These are phyloP conservation scores for Esperia sulphurella DNA, from an alignment of 2,888 invertebrate genomes.

Conservation along the genomic window DNA sequence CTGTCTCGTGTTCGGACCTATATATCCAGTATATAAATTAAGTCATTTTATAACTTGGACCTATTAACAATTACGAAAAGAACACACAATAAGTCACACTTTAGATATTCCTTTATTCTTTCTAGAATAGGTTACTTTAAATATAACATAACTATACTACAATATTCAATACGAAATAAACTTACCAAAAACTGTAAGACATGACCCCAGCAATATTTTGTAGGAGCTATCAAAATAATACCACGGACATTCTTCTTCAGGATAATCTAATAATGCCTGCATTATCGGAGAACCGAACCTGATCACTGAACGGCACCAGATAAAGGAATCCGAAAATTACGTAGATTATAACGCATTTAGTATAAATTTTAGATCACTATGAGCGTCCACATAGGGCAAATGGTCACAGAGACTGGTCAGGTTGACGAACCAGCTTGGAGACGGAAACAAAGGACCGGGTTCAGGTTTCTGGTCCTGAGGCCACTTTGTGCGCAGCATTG, in stretches of 20 bases:
- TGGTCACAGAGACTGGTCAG: constrained; percentile 65
- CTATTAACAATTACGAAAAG: too few species aligned
- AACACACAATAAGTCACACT: too few species aligned
- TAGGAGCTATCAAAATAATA: constrained; percentile 76
- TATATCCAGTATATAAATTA: too few species aligned
- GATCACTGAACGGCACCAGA: constrained; percentile 46
- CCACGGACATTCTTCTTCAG: constrained; percentile 73
- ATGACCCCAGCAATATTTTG: constrained; percentile 72
- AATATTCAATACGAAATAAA: too few species aligned
- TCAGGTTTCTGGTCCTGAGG: constrained; percentile 48
- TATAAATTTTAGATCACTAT: constrained; percentile 28
- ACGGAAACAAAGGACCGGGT: constrained; percentile 50
- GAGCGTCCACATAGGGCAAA: constrained; percentile 63
- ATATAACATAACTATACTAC: too few species aligned
- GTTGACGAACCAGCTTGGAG: constrained; percentile 59
- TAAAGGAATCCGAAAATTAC: constrained; percentile 22
- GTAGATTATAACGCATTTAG: constrained; percentile 44
- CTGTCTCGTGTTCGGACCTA: too few species aligned
- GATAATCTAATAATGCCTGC: constrained; percentile 56
- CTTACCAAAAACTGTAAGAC: constrained; percentile 76
- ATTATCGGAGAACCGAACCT: constrained; percentile 32
- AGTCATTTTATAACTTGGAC: too few species aligned
- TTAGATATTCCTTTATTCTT: too few species aligned
- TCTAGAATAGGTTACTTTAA: too few species aligned
- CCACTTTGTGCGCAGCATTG: constrained; percentile 56